Conservation (phyloP, 1,140 invertebrate genomes). For the Listronotus bonariensis region DNA sequence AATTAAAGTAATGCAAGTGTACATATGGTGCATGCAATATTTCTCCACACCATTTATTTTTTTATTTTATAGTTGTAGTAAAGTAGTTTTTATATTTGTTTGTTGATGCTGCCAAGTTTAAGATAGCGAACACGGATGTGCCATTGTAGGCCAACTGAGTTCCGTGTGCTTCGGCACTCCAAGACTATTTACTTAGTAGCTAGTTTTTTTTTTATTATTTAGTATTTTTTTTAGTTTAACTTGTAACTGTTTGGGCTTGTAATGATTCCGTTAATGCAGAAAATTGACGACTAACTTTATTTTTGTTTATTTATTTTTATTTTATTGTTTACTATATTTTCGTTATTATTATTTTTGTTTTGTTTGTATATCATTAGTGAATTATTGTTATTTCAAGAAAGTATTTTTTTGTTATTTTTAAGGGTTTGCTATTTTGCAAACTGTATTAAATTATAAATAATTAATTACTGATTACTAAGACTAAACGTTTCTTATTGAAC, state of each 20-base stretch:
- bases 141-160: constrained; percentile 14
- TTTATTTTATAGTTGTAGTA: constrained; percentile 55
- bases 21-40: constrained; percentile 54
- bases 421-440: constrained; percentile 1
- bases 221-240: constrained; percentile 26
- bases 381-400: constrained; percentile 3
- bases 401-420: constrained; percentile 3
- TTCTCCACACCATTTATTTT: constrained; percentile 44
- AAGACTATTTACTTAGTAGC: constrained; percentile 51
- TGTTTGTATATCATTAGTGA: constrained; percentile 5
- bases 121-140: constrained; percentile 48
- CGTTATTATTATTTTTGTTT: constrained; percentile 8
- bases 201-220: constrained; percentile 44
- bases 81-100: constrained; percentile 54
- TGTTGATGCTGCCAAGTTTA: constrained; percentile 58
- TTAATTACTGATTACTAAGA: no score
- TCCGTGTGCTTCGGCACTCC: constrained; percentile 25
- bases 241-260: constrained; percentile 18
- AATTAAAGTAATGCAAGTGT: constrained; percentile 41
- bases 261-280: constrained; percentile 18
- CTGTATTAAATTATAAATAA: no score
- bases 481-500: no score
- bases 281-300: no score
- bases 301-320: background rate
- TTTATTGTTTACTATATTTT: constrained; percentile 12